Evolutionary conservation across 2,113 vertebrate species (phyloP).

Genomic region (Phyllopteryx taeniolatus): DNA sequence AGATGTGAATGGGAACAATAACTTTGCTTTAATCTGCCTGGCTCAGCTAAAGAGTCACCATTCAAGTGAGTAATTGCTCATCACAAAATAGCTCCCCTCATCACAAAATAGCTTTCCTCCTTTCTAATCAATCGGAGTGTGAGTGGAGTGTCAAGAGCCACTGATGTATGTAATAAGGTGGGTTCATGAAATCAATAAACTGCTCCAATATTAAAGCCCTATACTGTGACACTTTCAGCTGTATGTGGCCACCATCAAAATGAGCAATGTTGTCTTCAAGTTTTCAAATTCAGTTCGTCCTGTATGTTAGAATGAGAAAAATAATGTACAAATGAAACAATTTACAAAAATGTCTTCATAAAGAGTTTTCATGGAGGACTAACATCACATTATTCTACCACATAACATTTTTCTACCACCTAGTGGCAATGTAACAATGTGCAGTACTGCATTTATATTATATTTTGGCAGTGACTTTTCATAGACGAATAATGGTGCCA

Average conservation of each 20-base stretch:
- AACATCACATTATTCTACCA: conserved; percentile 41
- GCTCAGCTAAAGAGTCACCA: neutral
- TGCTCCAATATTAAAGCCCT: neutral
- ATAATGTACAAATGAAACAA: neutral
- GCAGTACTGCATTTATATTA: too few species aligned
- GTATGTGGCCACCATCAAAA: neutral
- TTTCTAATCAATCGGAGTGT: conserved; percentile 3
- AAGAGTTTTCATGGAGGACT: neutral
- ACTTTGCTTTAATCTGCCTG: neutral
- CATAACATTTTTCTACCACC: conserved; percentile 46
- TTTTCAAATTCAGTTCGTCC: neutral
- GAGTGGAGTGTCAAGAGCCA: neutral
- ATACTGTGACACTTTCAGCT: neutral
- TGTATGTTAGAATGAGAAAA: neutral
- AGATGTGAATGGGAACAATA: neutral
- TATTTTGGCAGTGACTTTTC: neutral
- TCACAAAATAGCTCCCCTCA: conserved; percentile 3
- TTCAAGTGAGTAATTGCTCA: conserved; percentile 6
- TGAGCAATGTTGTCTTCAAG: neutral
- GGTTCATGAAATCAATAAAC: conserved; percentile 16
- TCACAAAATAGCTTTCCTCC: conserved; percentile 3
- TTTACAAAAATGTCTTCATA: neutral
- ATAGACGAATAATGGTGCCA: neutral
- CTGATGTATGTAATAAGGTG: conserved; percentile 4
- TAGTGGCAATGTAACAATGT: conserved; percentile 36